Evolutionary conservation across 1,140 invertebrate species (phyloP).

Genomic region (Drosophila mayri): DNA sequence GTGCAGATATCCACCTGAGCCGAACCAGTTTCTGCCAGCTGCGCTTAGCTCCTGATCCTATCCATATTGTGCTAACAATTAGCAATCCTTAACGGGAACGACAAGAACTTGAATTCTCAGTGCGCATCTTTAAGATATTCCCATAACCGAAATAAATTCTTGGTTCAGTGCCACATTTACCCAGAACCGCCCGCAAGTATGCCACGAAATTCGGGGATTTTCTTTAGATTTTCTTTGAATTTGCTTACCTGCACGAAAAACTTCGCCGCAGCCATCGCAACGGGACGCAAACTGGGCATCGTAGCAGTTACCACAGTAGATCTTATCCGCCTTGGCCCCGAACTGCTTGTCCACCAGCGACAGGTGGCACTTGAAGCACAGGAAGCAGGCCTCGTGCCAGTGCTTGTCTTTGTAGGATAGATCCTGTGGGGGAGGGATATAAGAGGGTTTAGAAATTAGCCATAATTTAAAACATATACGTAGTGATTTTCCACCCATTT

Average conservation of each 20-base stretch:
- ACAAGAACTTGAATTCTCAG: slow-evolving; percentile 24
- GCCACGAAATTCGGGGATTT: slow-evolving; percentile 20
- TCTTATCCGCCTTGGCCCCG: slow-evolving; percentile 98
- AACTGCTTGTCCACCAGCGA: slow-evolving; percentile 99
- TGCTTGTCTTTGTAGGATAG: slow-evolving; percentile 99
- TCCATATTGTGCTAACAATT: slow-evolving; percentile 16
- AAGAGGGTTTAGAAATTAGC: background rate
- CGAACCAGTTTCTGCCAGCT: slow-evolving; percentile 36
- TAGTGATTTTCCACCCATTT: background rate
- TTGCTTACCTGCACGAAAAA: slow-evolving; percentile 98
- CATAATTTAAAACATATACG: no score
- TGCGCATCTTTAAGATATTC: slow-evolving; percentile 17
- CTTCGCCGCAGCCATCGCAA: slow-evolving; percentile 99
- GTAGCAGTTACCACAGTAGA: slow-evolving; percentile 99
- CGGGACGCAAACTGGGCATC: slow-evolving; percentile 99
- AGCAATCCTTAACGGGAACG: slow-evolving; percentile 22
- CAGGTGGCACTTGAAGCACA: slow-evolving; percentile 98
- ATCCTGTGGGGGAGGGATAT: slow-evolving; percentile 89
- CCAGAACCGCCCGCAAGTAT: slow-evolving; percentile 53
- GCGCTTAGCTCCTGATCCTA: slow-evolving; percentile 2
- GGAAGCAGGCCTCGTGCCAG: slow-evolving; percentile 99
- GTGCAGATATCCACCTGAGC: slow-evolving; percentile 13
- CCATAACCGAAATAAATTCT: background rate
- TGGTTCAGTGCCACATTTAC: slow-evolving; percentile 10
- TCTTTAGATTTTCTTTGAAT: background rate